Evolutionary conservation across 2,888 invertebrate genomes (phyloP).

Genomic region (Polydrusus cervinus): DNA sequence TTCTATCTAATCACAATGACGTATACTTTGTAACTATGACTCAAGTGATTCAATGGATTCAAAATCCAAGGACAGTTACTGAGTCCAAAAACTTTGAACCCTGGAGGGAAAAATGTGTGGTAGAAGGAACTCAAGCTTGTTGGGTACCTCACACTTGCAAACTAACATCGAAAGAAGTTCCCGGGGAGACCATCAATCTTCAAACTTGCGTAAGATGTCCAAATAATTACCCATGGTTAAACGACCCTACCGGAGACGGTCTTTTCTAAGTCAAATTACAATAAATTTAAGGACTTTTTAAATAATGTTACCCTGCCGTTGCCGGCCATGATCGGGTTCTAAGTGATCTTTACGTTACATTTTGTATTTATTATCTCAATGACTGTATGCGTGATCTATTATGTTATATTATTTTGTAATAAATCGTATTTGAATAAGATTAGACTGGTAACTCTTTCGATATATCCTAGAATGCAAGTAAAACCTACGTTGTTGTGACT

Average conservation of each 20-base stretch:
- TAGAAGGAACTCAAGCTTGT: conserved; percentile 88
- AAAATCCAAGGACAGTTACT: conserved; percentile 88
- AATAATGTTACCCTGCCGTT: conserved; percentile 60
- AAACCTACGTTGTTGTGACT: conserved; percentile 59
- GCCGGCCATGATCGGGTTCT: conserved; percentile 56
- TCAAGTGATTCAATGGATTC: conserved; percentile 97
- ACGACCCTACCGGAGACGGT: conserved; percentile 92
- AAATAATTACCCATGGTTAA: conserved; percentile 95
- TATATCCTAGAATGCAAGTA: conserved; percentile 46
- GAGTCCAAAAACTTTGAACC: conserved; percentile 95
- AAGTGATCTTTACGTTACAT: conserved; percentile 61
- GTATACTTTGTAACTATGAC: conserved; percentile 97
- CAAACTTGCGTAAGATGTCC: conserved; percentile 96
- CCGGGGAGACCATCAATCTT: conserved; percentile 94
- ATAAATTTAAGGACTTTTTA: conserved; percentile 61
- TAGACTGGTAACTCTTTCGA: conserved; percentile 65
- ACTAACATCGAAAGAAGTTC: conserved; percentile 92
- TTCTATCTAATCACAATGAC: conserved; percentile 88
- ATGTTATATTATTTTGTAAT: conserved; percentile 66
- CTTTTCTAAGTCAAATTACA: conserved; percentile 81
- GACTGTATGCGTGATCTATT: conserved; percentile 68
- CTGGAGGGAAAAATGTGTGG: conserved; percentile 94
- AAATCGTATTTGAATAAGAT: conserved; percentile 62
- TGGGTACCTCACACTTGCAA: conserved; percentile 94
- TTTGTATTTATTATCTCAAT: conserved; percentile 66